Percentiles rank a stretch among this genome's conserved stretches.
Conservation (phyloP, 1,140 invertebrate genomes). For the Bilobella aurantiaca region DNA sequence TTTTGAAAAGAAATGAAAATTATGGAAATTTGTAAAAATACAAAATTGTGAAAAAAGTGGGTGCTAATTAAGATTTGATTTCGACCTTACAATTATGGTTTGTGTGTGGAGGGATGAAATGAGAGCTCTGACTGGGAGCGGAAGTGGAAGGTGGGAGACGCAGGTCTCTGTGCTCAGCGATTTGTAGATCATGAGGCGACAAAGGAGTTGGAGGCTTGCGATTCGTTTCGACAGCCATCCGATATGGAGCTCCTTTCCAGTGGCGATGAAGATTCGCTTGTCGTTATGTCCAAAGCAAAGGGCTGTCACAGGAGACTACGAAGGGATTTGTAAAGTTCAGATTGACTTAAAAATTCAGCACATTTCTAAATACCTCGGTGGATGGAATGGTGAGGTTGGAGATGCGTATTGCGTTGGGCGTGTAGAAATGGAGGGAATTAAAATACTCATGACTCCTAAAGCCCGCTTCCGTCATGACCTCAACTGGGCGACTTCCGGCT, state of each 20-base stretch:
- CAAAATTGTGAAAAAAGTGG: conserved; percentile 2
- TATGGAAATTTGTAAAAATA: too few species aligned
- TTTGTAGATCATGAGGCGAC: conserved; percentile 58
- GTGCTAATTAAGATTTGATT: too few species aligned
- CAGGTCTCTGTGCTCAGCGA: conserved; percentile 47
- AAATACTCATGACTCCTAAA: conserved; percentile 45
- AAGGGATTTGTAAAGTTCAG: conserved; percentile 23
- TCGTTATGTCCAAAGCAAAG: conserved; percentile 98
- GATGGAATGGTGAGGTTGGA: conserved; percentile 66
- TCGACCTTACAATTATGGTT: conserved; percentile 69
- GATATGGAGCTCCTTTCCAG: conserved; percentile 73
- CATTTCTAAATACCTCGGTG: conserved; percentile 49
- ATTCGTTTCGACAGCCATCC: conserved; percentile 84
- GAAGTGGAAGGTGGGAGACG: conserved; percentile 63
- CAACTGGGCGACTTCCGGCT: conserved; percentile 56
- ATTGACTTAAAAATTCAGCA: not conserved
- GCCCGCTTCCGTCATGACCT: conserved; percentile 32
- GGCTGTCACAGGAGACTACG: conserved; percentile 71
- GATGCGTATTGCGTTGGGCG: conserved; percentile 58
- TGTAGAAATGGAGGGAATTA: conserved; percentile 68
- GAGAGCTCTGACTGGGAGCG: conserved; percentile 67
- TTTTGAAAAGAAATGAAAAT: too few species aligned
- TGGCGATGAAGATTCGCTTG: conserved; percentile 82
- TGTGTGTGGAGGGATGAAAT: conserved; percentile 83
- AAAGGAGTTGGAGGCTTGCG: conserved; percentile 77